phyloP scores from a whole-genome alignment of 23 tunicate genomes.

The Trididemnum clinides region DNA sequence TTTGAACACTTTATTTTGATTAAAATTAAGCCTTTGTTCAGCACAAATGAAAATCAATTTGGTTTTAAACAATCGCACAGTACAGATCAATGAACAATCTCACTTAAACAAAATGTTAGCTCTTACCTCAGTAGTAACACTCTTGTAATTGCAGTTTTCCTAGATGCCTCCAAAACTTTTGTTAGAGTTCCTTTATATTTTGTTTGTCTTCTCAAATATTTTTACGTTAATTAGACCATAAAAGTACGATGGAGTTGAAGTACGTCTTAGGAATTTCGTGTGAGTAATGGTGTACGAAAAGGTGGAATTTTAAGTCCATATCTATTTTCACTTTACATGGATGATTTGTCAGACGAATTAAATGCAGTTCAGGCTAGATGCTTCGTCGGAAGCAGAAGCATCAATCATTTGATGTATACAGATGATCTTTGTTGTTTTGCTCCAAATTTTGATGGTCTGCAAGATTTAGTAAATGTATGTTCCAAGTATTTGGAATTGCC shows the following conservation, averaged over 20 bases:
- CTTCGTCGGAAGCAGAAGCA: background rate
- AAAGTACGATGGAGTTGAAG: background rate
- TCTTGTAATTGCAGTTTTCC: background rate
- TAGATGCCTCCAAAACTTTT: background rate
- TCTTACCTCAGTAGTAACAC: background rate
- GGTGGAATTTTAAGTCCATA: background rate
- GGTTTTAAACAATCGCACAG: background rate
- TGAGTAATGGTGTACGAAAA: background rate
- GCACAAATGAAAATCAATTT: background rate
- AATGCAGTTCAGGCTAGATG: background rate
- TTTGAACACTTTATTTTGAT: too few relatives aligned
- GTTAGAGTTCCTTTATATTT: background rate
- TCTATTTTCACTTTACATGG: background rate
- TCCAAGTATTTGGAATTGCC: too few relatives aligned
- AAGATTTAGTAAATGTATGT: too few relatives aligned
- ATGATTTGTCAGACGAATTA: background rate
- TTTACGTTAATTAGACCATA: background rate
- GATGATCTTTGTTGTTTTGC: slow-evolving; percentile 1
- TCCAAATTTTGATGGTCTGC: background rate
- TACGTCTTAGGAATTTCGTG: background rate
- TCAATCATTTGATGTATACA: background rate
- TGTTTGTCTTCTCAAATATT: background rate
- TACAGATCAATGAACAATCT: background rate
- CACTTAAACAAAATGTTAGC: background rate
- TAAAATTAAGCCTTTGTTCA: too few relatives aligned